phyloP scores from a whole-genome alignment of 2,113 vertebrate species.

The Pantherophis guttatus region DNA sequence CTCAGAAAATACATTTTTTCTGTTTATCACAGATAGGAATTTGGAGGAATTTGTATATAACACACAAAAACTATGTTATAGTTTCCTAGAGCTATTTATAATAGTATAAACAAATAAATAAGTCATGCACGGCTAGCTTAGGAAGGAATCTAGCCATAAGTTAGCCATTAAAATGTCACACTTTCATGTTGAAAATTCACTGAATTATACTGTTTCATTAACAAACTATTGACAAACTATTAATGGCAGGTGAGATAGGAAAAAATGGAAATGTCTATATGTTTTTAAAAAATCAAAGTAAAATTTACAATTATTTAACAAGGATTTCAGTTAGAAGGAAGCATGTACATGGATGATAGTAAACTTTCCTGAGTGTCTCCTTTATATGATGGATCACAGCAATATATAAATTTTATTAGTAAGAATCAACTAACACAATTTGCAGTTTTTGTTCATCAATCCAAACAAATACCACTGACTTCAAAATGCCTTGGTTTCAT shows the following conservation, averaged over 20 bases:
- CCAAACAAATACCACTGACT: constrained; percentile 42
- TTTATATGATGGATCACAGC: constrained; percentile 14
- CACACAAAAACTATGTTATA: constrained; percentile 46
- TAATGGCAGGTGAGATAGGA: not conserved
- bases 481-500: constrained; percentile 33
- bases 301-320: not conserved
- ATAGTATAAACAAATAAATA: not conserved
- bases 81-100: constrained; percentile 63
- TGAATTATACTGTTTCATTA: constrained; percentile 38
- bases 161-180: constrained; percentile 69
- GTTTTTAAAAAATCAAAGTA: constrained; percentile 40
- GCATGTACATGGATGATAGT: not conserved
- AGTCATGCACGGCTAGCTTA: constrained; percentile 58
- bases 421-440: constrained; percentile 39
- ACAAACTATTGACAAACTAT: not conserved
- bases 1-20: constrained; percentile 9
- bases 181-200: constrained; percentile 59
- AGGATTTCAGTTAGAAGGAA: not conserved
- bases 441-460: constrained; percentile 55
- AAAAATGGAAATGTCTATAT: constrained; percentile 57
- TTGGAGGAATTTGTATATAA: constrained; percentile 49
- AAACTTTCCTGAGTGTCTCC: not conserved
- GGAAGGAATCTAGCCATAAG: constrained; percentile 65
- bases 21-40: not conserved
- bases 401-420: constrained; percentile 50